Conservation (phyloP, 2,113 vertebrate species). For the Atherinomorus stipes region DNA sequence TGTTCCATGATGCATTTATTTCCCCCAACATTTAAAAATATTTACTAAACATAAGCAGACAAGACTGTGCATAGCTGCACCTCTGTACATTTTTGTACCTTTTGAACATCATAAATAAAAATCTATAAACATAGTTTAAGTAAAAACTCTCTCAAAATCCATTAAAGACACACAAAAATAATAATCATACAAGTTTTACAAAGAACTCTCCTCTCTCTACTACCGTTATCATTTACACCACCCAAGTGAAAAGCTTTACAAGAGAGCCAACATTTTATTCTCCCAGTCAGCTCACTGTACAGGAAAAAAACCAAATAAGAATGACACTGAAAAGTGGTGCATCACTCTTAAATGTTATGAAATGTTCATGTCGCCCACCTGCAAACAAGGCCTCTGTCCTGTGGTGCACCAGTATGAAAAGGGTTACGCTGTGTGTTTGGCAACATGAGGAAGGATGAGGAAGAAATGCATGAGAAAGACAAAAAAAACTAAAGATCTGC, state of each 20-base stretch:
- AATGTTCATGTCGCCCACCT: neutral
- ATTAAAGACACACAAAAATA: constrained; percentile 67
- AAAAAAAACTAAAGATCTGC: too few relatives aligned
- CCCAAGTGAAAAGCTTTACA: constrained; percentile 47
- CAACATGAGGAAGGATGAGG: constrained; percentile 40
- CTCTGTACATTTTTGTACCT: constrained; percentile 68
- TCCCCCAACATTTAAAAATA: constrained; percentile 75
- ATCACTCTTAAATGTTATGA: neutral
- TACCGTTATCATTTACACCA: constrained; percentile 53
- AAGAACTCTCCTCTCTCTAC: constrained; percentile 32
- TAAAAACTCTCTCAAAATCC: constrained; percentile 65
- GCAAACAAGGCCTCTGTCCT: constrained; percentile 34
- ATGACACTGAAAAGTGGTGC: neutral
- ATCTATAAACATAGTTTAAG: constrained; percentile 75
- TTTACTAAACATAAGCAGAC: constrained; percentile 76
- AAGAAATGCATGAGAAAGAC: neutral
- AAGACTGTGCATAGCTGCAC: constrained; percentile 63
- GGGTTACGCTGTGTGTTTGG: constrained; percentile 44
- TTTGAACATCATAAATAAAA: constrained; percentile 77
- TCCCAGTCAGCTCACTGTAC: constrained; percentile 19
- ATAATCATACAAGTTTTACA: constrained; percentile 75
- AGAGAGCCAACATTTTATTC: constrained; percentile 10
- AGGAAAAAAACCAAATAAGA: neutral
- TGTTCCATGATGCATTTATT: constrained; percentile 75
- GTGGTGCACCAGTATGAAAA: constrained; percentile 11